Evolutionary conservation across 2,797 vertebrate genomes (phyloP).

Genomic region (Phaenicophaeus curvirostris): DNA sequence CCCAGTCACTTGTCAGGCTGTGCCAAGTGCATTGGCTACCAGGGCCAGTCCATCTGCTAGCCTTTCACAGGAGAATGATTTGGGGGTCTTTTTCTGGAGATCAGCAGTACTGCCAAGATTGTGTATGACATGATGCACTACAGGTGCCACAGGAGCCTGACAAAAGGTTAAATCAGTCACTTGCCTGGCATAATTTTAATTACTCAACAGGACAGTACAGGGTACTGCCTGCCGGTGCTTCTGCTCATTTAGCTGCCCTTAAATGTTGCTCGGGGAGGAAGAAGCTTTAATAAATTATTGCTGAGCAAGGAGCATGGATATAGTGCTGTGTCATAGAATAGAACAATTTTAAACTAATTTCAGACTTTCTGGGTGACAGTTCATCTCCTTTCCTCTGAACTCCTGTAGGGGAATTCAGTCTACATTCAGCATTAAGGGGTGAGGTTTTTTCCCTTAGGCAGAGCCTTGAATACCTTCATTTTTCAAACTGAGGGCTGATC

Average conservation of each 20-base stretch:
- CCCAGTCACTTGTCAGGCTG: slow-evolving; percentile 28
- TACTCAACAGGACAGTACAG: background rate
- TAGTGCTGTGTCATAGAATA: background rate
- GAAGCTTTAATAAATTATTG: slow-evolving; percentile 4
- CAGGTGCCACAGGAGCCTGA: background rate
- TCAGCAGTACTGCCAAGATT: slow-evolving; percentile 22
- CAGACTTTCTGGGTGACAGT: slow-evolving; percentile 17
- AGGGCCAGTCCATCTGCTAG: slow-evolving; percentile 33
- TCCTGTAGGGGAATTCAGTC: background rate
- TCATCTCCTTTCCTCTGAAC: slow-evolving; percentile 27
- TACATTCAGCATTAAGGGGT: background rate
- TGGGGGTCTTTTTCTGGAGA: slow-evolving; percentile 31
- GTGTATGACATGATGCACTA: background rate
- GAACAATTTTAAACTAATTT: slow-evolving; percentile 14
- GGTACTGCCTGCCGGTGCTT: background rate
- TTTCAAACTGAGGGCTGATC: slow-evolving; percentile 41
- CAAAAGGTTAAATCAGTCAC: slow-evolving; percentile 57
- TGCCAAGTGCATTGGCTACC: slow-evolving; percentile 17
- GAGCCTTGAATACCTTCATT: slow-evolving; percentile 28
- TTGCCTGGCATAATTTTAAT: slow-evolving; percentile 20
- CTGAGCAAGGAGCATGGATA: background rate
- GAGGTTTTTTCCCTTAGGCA: background rate
- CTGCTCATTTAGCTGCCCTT: slow-evolving; percentile 21
- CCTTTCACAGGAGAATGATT: background rate
- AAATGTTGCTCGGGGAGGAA: background rate